phyloP scores from a whole-genome alignment of 2,113 vertebrate genomes.

The Phycodurus eques region DNA sequence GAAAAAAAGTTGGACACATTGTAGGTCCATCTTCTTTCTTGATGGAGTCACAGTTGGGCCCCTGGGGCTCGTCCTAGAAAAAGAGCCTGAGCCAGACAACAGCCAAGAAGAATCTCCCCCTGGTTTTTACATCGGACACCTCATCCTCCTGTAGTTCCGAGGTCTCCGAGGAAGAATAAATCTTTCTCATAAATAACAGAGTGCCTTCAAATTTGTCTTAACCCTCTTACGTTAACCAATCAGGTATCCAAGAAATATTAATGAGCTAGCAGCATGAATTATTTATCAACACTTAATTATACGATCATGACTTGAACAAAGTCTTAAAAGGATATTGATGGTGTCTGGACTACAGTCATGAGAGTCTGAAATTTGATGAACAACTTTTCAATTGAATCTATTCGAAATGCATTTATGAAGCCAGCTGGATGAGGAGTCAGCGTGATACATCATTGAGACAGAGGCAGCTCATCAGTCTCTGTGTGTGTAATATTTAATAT shows the following conservation, averaged over 20 bases:
- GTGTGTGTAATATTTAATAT: not conserved
- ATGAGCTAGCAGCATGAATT: conserved; percentile 64
- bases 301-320: conserved; percentile 40
- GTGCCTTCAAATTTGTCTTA: conserved; percentile 68
- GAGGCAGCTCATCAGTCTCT: conserved; percentile 20
- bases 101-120: conserved; percentile 32
- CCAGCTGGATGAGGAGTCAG: conserved; percentile 40
- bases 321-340: conserved; percentile 67
- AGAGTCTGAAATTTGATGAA: conserved; percentile 61
- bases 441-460: conserved; percentile 47
- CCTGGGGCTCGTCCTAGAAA: conserved; percentile 55
- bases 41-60: conserved; percentile 54
- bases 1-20: conserved; percentile 22
- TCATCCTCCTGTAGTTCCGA: conserved; percentile 3
- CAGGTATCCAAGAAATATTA: conserved; percentile 65
- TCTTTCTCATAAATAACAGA: conserved; percentile 71
- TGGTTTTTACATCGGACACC: conserved; percentile 25
- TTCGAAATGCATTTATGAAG: conserved; percentile 53
- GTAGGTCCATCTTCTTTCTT: conserved; percentile 29
- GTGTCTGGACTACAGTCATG: conserved; percentile 64
- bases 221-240: conserved; percentile 59
- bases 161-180: conserved; percentile 57
- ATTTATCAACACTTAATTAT: conserved; percentile 76
- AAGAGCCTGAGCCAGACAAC: conserved; percentile 40
- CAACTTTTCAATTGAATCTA: conserved; percentile 67